phyloP scores from a whole-genome alignment of 2,113 vertebrate species.

The Varanus salvator region DNA sequence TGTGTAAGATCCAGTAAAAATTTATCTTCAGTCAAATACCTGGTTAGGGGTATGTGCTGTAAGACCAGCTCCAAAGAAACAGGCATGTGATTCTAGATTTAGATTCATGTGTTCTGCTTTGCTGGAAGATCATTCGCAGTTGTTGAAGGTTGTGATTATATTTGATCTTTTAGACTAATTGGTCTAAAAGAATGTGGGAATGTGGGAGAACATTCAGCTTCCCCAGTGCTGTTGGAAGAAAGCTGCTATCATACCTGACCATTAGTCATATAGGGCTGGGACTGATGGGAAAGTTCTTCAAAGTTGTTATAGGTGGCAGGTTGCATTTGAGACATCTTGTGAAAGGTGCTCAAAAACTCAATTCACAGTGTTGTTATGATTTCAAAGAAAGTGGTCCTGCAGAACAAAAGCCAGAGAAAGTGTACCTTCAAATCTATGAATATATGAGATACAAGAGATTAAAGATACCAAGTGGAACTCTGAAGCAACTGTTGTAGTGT shows the following conservation, averaged over 20 bases:
- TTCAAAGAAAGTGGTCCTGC: not conserved
- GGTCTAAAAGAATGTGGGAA: not conserved
- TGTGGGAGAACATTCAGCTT: not conserved
- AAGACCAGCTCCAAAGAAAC: slow-evolving; percentile 16
- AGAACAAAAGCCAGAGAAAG: too few species aligned
- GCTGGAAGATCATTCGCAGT: not conserved
- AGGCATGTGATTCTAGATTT: not conserved
- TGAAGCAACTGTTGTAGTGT: not conserved
- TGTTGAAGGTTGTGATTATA: not conserved
- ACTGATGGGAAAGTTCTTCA: too few species aligned
- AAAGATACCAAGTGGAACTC: not conserved
- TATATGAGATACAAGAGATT: not conserved
- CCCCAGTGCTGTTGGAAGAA: not conserved
- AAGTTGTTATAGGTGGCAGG: not conserved
- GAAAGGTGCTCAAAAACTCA: not conserved
- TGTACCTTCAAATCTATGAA: not conserved
- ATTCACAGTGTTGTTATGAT: not conserved
- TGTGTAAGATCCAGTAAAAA: slow-evolving; percentile 11
- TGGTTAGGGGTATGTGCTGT: not conserved
- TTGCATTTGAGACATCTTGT: not conserved
- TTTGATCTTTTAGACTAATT: not conserved
- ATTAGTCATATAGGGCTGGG: too few species aligned
- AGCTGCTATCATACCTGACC: not conserved
- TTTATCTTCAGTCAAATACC: slow-evolving; percentile 4
- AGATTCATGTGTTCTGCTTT: not conserved